These are phyloP conservation scores for Xylocopa sonorina DNA, from an alignment of 1,140 invertebrate genomes.

Conservation along the genomic window DNA sequence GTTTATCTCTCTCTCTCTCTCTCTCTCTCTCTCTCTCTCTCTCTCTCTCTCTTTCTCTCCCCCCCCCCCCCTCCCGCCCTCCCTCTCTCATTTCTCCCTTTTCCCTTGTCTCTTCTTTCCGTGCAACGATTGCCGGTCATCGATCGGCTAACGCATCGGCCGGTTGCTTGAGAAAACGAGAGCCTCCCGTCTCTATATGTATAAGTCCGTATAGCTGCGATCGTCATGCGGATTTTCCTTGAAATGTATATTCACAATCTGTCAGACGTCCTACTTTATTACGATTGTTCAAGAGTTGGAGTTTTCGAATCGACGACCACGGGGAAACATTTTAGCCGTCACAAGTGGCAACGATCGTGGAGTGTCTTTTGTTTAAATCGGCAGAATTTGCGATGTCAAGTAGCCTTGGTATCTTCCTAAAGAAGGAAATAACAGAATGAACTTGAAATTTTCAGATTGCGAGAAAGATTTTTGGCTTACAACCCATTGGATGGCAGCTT, in stretches of 20 bases:
- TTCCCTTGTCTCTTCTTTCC: too few relatives aligned
- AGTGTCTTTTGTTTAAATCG: too few relatives aligned
- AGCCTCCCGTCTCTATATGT: background rate
- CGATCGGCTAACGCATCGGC: conserved; percentile 63
- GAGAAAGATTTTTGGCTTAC: background rate
- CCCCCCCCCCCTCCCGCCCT: too few relatives aligned
- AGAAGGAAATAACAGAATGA: too few relatives aligned
- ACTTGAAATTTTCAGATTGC: background rate
- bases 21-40: background rate
- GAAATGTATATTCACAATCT: background rate
- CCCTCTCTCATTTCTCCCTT: too few relatives aligned
- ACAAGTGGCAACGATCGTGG: too few relatives aligned
- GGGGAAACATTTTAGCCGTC: too few relatives aligned
- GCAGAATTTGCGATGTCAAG: too few relatives aligned
- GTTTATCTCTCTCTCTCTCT: conserved; percentile 5
- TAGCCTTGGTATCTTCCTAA: too few relatives aligned
- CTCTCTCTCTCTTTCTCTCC: background rate
- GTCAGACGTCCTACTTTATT: background rate
- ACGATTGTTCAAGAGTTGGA: too few relatives aligned
- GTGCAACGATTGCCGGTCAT: conserved; percentile 62
- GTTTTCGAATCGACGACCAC: background rate
- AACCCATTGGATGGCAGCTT: background rate
- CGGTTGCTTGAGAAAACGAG: conserved; percentile 34
- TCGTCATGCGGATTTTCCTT: conserved; percentile 13
- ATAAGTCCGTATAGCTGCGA: too few relatives aligned